Evolutionary conservation across 2,888 invertebrate species (phyloP).

Genomic region (Corbicula japonica): DNA sequence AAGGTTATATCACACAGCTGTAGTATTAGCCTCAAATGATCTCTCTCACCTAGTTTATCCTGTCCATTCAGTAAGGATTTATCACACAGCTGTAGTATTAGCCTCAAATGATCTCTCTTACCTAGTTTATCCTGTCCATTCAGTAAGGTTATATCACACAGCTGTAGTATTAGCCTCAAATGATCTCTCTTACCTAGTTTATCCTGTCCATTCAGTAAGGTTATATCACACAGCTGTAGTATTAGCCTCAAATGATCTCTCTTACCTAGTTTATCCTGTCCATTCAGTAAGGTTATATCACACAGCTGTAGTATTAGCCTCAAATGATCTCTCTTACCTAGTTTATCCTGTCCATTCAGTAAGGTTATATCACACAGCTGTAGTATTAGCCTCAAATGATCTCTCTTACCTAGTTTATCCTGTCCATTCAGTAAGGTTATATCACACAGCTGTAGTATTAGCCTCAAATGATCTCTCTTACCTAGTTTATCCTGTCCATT

Average conservation of each 20-base stretch:
- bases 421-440: conserved; percentile 19
- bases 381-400: no score
- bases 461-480: no score
- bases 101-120: no score
- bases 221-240: conserved; percentile 39
- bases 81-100: conserved; percentile 43
- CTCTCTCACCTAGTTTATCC: conserved; percentile 26
- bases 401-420: conserved; percentile 26
- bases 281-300: conserved; percentile 32
- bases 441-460: conserved; percentile 43
- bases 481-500: conserved; percentile 18
- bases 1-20: conserved; percentile 40
- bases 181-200: conserved; percentile 32
- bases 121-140: conserved; percentile 18
- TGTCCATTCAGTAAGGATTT: conserved; percentile 18
- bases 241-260: no score
- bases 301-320: conserved; percentile 39
- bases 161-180: no score
- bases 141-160: conserved; percentile 38
- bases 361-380: conserved; percentile 40
- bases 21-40: no score
- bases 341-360: conserved; percentile 8
- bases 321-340: no score
- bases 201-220: conserved; percentile 17
- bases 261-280: conserved; percentile 24